Evolutionary conservation across 2,113 vertebrate genomes (phyloP), one percentile per base, ranked within the genome.

Genomic region (Nycticorax nycticorax): DNA sequence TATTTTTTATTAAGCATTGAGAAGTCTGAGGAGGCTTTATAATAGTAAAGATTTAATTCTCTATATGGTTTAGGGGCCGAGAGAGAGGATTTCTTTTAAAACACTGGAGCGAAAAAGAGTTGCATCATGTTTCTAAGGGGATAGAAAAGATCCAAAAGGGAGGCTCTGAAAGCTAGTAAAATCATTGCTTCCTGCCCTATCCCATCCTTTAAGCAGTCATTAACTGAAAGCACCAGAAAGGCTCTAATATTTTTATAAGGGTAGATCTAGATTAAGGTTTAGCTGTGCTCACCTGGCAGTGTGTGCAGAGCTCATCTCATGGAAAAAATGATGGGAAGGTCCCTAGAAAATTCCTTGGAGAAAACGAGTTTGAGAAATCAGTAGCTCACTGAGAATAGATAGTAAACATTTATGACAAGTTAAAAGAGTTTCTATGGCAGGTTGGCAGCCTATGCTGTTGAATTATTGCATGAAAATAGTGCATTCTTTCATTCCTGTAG

Each of bases 1-100:
- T 90, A 95, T 90, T 96, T 96, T 96, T 95, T 95, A 96, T 96
- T 95, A 94, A 92, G 89, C 69, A 13, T 45, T 93, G 88, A 79
- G 75, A 93, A 83, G 50, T 69, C 92, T 88, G 68, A 87, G 52
- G 84, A 77, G 89, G 55, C 28, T 90, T 94, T 62, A 26, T 50
- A 85, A 82, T 52, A 64, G 45, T 85, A 53, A 84, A 91, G 91
- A 73, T 91, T 78, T 89, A 87, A 66, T 82, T 93, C 53, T 91
- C 66, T 87, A 1, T 79, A 6, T 57, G 48, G 60, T 91, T 88
- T 89, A 72, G 66, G 35, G 60, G 48, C 56, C 2, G 5, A 87
- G 59, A 83, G 41, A 57, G 52, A 76, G 43, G 56, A 71, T 68
- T 92, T 81, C 45, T 67, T 89, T 76, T 82, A 48, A 82, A 84